Conservation (phyloP, 2,113 vertebrate genomes). For the Cyprinus carpio region DNA sequence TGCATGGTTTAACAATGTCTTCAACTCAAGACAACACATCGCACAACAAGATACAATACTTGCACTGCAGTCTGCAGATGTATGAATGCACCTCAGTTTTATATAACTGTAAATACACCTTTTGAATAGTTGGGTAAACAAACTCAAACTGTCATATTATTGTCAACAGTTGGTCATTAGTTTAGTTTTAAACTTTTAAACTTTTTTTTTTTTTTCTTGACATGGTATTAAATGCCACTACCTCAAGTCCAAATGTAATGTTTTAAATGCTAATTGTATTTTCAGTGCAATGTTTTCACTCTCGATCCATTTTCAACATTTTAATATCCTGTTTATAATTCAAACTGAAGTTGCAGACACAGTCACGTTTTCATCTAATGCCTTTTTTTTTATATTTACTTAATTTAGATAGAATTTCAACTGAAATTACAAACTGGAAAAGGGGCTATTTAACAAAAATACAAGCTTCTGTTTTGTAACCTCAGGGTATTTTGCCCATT, state of each 20-base stretch:
- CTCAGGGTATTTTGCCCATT: neutral
- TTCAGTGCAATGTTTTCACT: neutral
- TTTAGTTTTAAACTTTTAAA: neutral
- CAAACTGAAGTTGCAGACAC: neutral
- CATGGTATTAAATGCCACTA: neutral
- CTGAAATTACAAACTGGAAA: neutral
- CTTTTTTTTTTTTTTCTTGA: neutral
- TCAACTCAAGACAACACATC: neutral
- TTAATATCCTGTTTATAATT: neutral
- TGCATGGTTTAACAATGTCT: conserved; percentile 11
- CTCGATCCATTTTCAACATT: neutral
- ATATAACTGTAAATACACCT: neutral
- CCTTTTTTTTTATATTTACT: neutral
- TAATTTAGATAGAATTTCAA: neutral
- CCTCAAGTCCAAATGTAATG: neutral
- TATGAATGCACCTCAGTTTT: neutral
- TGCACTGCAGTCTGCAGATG: neutral
- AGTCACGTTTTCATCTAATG: neutral
- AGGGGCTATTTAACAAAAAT: neutral
- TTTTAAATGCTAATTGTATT: neutral
- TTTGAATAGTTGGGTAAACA: neutral
- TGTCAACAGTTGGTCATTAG: neutral
- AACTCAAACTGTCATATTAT: neutral
- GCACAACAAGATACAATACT: neutral
- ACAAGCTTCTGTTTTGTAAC: neutral